These are phyloP conservation scores for Leptothorax acervorum DNA, from an alignment of 2,888 invertebrate genomes.

Conservation along the genomic window DNA sequence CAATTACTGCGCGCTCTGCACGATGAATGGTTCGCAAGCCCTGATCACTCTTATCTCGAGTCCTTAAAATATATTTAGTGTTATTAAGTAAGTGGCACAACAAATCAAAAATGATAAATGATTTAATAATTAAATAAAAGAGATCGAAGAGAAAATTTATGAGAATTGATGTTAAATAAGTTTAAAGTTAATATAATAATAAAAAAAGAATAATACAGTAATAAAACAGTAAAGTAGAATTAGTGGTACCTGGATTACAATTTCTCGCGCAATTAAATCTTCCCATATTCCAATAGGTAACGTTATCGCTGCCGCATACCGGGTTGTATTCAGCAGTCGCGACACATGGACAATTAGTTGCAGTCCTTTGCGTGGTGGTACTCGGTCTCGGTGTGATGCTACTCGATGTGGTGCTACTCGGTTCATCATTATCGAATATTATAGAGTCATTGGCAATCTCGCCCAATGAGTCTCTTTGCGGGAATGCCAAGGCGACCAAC, in stretches of 20 bases:
- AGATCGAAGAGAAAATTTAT: not conserved
- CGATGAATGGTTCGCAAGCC: slow-evolving; percentile 40
- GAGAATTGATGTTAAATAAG: not conserved
- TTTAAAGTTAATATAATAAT: slow-evolving; percentile 1
- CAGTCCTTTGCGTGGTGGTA: not conserved
- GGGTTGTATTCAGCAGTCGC: slow-evolving; percentile 77
- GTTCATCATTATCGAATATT: not conserved
- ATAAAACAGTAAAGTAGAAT: not conserved
- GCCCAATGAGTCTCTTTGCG: slow-evolving; percentile 13
- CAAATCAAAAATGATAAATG: not conserved
- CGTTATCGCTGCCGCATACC: slow-evolving; percentile 74
- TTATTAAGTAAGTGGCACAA: not conserved
- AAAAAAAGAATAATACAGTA: not conserved
- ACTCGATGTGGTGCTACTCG: no score
- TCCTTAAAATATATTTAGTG: slow-evolving; percentile 18
- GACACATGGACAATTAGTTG: slow-evolving; percentile 39
- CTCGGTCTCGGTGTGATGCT: not conserved
- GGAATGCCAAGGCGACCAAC: slow-evolving; percentile 50
- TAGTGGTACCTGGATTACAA: slow-evolving; percentile 67
- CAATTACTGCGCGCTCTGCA: slow-evolving; percentile 16
- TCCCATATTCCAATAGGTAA: slow-evolving; percentile 73
- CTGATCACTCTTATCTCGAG: slow-evolving; percentile 22
- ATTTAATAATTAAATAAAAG: not conserved
- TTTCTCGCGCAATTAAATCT: slow-evolving; percentile 68
- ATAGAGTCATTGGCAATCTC: not conserved